Evolutionary conservation across 1,140 invertebrate genomes (phyloP), one percentile per base, ranked within the genome.

Genomic region (Euura lappo): DNA sequence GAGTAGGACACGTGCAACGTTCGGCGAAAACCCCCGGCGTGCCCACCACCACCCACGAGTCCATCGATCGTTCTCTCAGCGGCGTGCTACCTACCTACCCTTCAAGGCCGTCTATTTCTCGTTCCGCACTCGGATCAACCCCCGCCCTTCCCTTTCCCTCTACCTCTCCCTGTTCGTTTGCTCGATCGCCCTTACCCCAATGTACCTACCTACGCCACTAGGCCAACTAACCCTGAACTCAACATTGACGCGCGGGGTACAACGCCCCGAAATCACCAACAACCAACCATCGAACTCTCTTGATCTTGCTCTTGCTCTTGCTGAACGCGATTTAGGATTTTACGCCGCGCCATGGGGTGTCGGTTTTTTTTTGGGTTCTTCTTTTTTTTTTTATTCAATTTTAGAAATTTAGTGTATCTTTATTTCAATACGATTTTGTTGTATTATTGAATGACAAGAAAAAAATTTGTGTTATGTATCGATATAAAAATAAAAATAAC

Each of bases 201-300:
- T 83, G 81, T 87, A n/a, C n/a, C n/a, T n/a, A n/a, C n/a, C n/a
- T n/a, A 80, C 85, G 85, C 80, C 83, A 88, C 80, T 84, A 81
- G 82, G 83, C 78, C 85, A 83, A 78, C 78, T 76, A 83, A 75
- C 75, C 78, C 77, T 77, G 71, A 78, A 70, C 76, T 77, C 70
- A 72, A 67, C 44, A 44, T 44, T 10, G 66, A 68, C 66, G 44
- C 66, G 8, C 8, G 8, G 51, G 51, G 51, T 60, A 68, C 66
- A 68, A 68, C 66, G 66, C 66, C 66, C 66, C 10, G 44, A 6
- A 51, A 2, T 11, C 47, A 51, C 6, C 47, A 51, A 11, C 51
- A 60, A n/a, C 51, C 51, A 60, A 8, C 51, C 51, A n/a, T 5
- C 8, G 51, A 11, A n/a, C n/a, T n/a, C n/a, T n/a, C n/a, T n/a